These are phyloP conservation scores for Epistrophe eligans DNA, from an alignment of 2,888 invertebrate genomes.

Conservation along the genomic window DNA sequence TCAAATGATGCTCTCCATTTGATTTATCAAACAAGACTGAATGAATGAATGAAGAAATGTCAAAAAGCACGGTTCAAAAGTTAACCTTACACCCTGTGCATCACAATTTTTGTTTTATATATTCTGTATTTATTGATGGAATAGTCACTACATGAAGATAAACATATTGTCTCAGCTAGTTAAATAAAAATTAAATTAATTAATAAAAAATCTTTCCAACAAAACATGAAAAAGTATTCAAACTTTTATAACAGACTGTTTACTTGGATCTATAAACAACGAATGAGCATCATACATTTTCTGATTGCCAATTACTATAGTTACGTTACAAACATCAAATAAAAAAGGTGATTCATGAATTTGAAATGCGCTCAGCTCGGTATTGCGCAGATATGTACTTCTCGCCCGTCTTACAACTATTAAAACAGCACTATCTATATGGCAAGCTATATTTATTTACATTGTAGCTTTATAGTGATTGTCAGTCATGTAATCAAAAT, in stretches of 20 bases:
- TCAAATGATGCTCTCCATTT: no score
- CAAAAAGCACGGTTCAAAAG: no score
- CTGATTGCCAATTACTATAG: slow-evolving; percentile 36
- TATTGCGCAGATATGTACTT: slow-evolving; percentile 48
- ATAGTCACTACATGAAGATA: no score
- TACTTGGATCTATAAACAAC: not conserved
- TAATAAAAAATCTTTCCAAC: not conserved
- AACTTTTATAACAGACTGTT: slow-evolving; percentile 8
- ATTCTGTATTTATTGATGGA: no score
- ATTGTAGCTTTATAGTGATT: slow-evolving; percentile 30
- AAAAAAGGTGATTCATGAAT: slow-evolving; percentile 52
- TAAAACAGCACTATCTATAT: slow-evolving; percentile 19
- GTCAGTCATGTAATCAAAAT: slow-evolving; percentile 77
- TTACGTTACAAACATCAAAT: slow-evolving; percentile 16
- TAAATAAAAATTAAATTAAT: no score
- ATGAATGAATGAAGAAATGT: no score
- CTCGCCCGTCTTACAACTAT: slow-evolving; percentile 14
- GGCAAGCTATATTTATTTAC: not conserved
- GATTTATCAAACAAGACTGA: no score
- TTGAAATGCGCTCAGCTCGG: slow-evolving; percentile 8
- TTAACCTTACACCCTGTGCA: no score
- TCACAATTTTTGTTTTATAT: no score
- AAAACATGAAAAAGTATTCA: not conserved
- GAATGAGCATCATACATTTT: slow-evolving; percentile 1
- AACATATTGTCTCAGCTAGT: no score